Evolutionary conservation across 92 coral and sea anemone genomes (phyloP).

Genomic region (Isaurus tuberculatus): DNA sequence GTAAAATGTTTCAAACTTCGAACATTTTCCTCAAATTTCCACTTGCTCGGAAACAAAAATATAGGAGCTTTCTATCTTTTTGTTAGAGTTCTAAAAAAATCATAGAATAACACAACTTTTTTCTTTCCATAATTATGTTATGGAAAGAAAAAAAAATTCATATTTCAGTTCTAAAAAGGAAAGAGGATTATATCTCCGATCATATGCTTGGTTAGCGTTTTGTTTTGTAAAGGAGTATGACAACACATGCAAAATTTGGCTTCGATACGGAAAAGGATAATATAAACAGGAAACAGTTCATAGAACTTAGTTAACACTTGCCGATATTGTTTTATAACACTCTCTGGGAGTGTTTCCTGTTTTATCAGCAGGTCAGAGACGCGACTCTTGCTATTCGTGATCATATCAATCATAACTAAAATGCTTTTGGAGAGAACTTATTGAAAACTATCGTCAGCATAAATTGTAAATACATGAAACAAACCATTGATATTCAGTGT

Average conservation of each 20-base stretch:
- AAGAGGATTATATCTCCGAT: no score
- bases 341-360: neutral
- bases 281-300: neutral
- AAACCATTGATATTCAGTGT: neutral
- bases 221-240: neutral
- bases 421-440: neutral
- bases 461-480: neutral
- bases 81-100: no score
- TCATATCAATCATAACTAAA: neutral
- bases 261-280: neutral
- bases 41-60: no score
- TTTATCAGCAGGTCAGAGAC: neutral
- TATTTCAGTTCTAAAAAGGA: neutral
- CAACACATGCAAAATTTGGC: neutral
- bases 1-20: no score
- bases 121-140: neutral
- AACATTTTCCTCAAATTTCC: no score
- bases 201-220: no score
- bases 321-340: neutral
- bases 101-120: neutral
- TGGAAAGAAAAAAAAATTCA: no score
- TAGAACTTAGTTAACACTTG: neutral
- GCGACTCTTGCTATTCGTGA: neutral
- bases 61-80: no score
- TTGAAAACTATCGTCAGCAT: neutral